These are phyloP conservation scores for Mastomys coucha DNA, from an alignment of 2,113 vertebrate species.

Conservation along the genomic window DNA sequence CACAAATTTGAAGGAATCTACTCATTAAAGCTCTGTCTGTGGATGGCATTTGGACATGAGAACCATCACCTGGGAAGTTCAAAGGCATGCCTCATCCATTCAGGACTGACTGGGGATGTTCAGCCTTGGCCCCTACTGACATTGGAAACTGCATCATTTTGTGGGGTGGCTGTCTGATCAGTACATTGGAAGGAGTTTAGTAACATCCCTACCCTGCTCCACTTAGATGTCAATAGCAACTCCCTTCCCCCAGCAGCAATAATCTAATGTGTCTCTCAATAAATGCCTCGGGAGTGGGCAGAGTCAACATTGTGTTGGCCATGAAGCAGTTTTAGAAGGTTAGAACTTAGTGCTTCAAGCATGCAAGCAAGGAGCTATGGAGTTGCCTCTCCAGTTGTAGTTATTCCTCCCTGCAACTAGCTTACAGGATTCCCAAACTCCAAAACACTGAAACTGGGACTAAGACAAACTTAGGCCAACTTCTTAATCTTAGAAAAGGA, in stretches of 20 bases:
- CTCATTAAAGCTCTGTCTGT: slow-evolving; percentile 81
- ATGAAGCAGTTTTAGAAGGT: background rate
- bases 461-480: background rate
- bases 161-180: background rate
- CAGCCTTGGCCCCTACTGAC: no score
- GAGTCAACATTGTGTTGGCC: background rate
- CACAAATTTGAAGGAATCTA: slow-evolving; percentile 79
- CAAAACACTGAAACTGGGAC: background rate
- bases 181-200: background rate
- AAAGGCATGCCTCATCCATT: slow-evolving; percentile 46
- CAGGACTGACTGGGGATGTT: background rate
- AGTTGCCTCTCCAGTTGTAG: background rate
- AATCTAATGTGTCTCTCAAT: background rate
- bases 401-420: background rate
- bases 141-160: fast-evolving
- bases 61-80: slow-evolving; percentile 72
- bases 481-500: background rate
- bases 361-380: background rate
- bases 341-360: background rate
- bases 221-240: fast-evolving
- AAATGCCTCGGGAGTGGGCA: no score
- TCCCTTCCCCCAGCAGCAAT: background rate
- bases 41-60: slow-evolving; percentile 75
- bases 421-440: background rate
- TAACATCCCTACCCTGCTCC: background rate